Evolutionary conservation across 2,888 invertebrate genomes (phyloP).

Genomic region (Agapostemon virescens): DNA sequence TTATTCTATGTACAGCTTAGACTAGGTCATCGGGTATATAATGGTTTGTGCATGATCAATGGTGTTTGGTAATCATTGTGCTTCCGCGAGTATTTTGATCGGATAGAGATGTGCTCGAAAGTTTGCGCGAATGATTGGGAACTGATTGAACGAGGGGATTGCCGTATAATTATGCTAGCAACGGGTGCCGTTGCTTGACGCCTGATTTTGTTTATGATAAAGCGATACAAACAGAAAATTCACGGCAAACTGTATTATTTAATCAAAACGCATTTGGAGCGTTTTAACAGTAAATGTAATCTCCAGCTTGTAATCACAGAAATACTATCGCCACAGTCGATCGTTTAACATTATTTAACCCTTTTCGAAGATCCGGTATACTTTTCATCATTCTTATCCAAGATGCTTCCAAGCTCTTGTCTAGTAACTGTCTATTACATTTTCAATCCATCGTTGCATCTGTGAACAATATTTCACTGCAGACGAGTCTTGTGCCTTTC

Average conservation of each 20-base stretch:
- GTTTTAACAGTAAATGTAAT: background rate
- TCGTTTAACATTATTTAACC: background rate
- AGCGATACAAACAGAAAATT: conserved; percentile 2
- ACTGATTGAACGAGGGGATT: background rate
- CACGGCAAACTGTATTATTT: background rate
- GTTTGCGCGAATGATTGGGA: conserved; percentile 8
- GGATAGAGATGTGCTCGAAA: conserved; percentile 1
- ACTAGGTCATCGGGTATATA: background rate
- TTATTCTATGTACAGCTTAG: background rate
- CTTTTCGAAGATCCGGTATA: background rate
- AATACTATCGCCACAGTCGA: background rate
- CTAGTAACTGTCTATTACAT: too few relatives aligned
- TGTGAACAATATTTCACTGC: too few relatives aligned
- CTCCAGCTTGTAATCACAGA: background rate
- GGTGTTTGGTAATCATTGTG: conserved; percentile 4
- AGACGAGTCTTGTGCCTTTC: too few relatives aligned
- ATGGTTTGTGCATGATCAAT: background rate
- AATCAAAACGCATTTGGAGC: background rate
- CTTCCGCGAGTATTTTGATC: conserved; percentile 1
- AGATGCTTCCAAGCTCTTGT: too few relatives aligned
- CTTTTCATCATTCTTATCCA: background rate
- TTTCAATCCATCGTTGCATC: too few relatives aligned
- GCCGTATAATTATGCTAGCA: conserved; percentile 6
- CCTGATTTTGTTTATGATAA: conserved; percentile 1
- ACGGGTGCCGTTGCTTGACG: background rate